A percentile compares a stretch with the other conserved stretches of the same genome.
These are phyloP conservation scores for Acleris sparsana DNA, from an alignment of 2,888 invertebrate genomes.

Conservation along the genomic window DNA sequence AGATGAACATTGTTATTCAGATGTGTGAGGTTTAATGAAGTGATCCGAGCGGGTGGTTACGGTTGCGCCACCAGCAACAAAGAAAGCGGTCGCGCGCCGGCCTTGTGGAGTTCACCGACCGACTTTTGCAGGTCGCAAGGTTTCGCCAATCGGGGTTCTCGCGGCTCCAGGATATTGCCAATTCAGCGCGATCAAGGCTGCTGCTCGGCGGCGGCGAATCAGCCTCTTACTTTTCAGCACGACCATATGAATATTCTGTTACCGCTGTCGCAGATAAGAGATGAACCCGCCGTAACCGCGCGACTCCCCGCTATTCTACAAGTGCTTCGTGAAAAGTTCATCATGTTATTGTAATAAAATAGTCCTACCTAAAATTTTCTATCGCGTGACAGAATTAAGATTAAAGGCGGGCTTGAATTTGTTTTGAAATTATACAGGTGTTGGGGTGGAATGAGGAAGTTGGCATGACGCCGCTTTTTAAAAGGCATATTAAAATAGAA, in stretches of 20 bases:
- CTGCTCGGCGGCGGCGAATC: constrained; percentile 55
- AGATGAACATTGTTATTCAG: constrained; percentile 46
- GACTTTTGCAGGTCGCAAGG: constrained; percentile 82
- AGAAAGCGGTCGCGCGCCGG: constrained; percentile 76
- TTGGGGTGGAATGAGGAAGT: constrained; percentile 26
- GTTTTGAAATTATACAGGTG: constrained; percentile 20
- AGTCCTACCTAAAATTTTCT: constrained; percentile 9
- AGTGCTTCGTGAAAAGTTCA: background rate
- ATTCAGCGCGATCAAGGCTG: constrained; percentile 80
- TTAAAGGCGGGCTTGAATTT: constrained; percentile 25
- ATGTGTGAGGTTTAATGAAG: constrained; percentile 75
- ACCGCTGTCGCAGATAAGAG: constrained; percentile 11
- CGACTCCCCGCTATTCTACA: background rate
- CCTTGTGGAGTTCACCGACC: constrained; percentile 82
- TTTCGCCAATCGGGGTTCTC: constrained; percentile 82
- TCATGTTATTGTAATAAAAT: constrained; percentile 18
- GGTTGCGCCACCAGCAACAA: constrained; percentile 79
- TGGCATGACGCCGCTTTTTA: constrained; percentile 2
- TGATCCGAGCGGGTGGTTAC: constrained; percentile 76
- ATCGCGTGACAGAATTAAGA: constrained; percentile 21
- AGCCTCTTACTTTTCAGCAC: constrained; percentile 76
- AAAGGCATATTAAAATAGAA: constrained; percentile 13
- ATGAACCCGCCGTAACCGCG: no score
- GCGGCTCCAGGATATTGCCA: constrained; percentile 82
- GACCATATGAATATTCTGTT: constrained; percentile 49